Evolutionary conservation across 2,113 vertebrate species (phyloP).

Genomic region (Tragelaphus scriptus): DNA sequence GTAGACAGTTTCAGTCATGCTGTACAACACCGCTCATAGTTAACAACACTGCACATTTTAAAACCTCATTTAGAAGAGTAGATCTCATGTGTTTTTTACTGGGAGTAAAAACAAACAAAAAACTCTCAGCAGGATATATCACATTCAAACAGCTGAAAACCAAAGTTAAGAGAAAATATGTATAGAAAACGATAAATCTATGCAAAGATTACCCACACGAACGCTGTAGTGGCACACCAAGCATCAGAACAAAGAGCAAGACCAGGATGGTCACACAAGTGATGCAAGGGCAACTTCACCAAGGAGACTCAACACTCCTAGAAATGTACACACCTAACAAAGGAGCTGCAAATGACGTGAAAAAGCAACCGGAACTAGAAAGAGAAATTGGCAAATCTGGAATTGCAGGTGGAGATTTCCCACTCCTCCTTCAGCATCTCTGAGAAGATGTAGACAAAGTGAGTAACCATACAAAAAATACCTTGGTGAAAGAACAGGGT

Average conservation of each 20-base stretch:
- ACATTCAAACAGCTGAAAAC: not conserved
- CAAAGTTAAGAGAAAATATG: not conserved
- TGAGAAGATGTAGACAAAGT: not conserved
- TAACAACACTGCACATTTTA: not conserved
- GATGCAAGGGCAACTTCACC: not conserved
- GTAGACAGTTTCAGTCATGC: not conserved
- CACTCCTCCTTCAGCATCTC: not conserved
- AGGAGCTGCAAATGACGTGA: not conserved
- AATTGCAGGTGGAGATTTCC: not conserved
- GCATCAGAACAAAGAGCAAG: not conserved
- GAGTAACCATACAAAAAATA: constrained; percentile 55
- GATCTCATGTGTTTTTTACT: not conserved
- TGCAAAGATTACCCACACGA: not conserved
- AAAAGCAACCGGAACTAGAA: not conserved
- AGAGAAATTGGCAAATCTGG: not conserved
- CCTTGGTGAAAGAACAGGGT: constrained; percentile 56
- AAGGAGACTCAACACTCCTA: not conserved
- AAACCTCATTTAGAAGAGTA: not conserved
- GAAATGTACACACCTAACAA: not conserved
- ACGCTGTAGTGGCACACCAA: not conserved
- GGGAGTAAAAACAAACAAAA: not conserved
- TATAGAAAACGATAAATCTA: not conserved
- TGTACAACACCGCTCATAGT: not conserved
- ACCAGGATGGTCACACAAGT: not conserved
- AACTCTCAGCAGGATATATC: not conserved